Conservation (phyloP, 1,140 invertebrate species). For the Ips typographus region DNA sequence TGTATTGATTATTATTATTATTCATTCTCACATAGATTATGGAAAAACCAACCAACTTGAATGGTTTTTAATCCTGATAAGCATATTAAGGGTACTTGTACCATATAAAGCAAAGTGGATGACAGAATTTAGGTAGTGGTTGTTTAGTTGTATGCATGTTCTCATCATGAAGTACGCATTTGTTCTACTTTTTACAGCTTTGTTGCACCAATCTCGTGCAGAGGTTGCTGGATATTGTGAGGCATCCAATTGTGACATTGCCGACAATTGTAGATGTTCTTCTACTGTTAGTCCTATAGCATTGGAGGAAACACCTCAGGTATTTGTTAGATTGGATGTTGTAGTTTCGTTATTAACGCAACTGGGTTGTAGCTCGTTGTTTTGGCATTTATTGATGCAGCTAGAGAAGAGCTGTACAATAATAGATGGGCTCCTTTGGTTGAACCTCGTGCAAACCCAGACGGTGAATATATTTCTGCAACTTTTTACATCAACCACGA, state of each 20-base stretch:
- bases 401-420: constrained; percentile 63
- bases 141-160: too few relatives aligned
- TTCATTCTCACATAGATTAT: too few relatives aligned
- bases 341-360: background rate
- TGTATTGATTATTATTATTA: too few relatives aligned
- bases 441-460: constrained; percentile 60
- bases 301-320: constrained; percentile 37
- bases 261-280: constrained; percentile 37
- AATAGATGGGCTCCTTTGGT: constrained; percentile 63
- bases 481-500: constrained; percentile 72
- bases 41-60: too few relatives aligned
- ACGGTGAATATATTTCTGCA: constrained; percentile 61
- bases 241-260: constrained; percentile 26
- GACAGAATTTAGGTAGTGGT: too few relatives aligned
- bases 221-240: constrained; percentile 32
- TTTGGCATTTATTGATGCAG: constrained; percentile 68
- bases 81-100: too few relatives aligned
- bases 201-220: background rate
- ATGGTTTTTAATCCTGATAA: too few relatives aligned
- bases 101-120: too few relatives aligned
- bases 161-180: background rate
- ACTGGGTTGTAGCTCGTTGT: constrained; percentile 59
- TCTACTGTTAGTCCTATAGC: constrained; percentile 24
- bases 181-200: background rate
- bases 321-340: constrained; percentile 8